A percentile compares a stretch with the other conserved stretches of the same genome.
Evolutionary conservation across 2,797 vertebrate genomes (phyloP).

Genomic region (Pipistrellus pygmaeus): DNA sequence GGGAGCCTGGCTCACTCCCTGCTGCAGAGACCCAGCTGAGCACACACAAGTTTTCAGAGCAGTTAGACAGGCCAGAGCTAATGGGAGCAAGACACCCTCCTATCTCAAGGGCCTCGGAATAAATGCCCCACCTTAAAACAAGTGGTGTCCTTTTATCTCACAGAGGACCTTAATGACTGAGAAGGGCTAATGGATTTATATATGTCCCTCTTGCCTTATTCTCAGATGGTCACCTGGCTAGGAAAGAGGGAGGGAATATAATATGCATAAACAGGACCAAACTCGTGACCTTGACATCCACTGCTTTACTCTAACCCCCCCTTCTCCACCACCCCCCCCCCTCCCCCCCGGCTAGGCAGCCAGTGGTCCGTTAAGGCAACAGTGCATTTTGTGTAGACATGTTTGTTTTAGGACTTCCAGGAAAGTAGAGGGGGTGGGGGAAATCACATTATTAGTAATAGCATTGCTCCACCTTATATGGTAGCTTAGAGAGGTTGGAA

Average conservation of each 20-base stretch:
- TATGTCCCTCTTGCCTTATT: not conserved
- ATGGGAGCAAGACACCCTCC: not conserved
- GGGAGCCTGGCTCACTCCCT: not conserved
- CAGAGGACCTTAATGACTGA: not conserved
- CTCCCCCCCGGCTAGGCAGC: not conserved
- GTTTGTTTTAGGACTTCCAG: not conserved
- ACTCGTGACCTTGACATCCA: not conserved
- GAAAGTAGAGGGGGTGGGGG: not conserved
- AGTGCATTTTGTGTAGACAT: not conserved
- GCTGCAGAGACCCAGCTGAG: not conserved
- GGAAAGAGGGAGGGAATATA: not conserved
- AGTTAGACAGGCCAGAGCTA: not conserved
- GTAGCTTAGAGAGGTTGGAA: not conserved
- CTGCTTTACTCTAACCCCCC: not conserved
- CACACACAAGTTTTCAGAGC: not conserved
- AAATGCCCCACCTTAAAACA: not conserved
- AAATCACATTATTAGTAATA: not conserved
- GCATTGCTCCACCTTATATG: not conserved
- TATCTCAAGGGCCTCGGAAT: not conserved
- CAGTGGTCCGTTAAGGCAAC: not conserved
- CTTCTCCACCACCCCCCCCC: not conserved
- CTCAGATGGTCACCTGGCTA: not conserved
- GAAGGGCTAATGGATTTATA: not conserved
- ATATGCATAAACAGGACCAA: not conserved
- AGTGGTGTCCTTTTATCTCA: not conserved